Base-by-base conservation (phyloP, 2,113 vertebrate species). In the Copsychus sechellarum region DNA sequence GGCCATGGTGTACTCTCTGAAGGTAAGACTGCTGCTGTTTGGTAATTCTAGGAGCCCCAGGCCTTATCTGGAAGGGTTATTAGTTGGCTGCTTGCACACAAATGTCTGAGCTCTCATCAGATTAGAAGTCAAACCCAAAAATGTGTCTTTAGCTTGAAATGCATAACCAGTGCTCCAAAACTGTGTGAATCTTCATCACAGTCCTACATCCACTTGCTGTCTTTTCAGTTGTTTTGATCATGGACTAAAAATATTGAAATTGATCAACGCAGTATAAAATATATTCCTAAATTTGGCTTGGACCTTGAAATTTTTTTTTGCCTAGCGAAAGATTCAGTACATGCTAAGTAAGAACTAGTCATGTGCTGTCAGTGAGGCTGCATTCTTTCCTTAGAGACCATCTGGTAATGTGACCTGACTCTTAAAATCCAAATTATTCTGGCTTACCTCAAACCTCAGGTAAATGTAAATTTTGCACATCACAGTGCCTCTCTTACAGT, bases 21-120 rank as follows among this genome's bases (percentile, higher is more conserved):
- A 48, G 69, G 86, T 84, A 95, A 96, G 72, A 38, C 90, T 81
- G 6, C 82, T 84, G 12, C 90, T 70, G 2, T 42, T 69, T 45
- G 78, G 95, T 97, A 97, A 97, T 50, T 86, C 93, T 90, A 97
- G 94, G 88, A 95, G 92, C 88, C 65, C 11, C 7, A 83, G 72
- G 51, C 82, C 88, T 96, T 94, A 95, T 94, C 93, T 96, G 90
- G 96, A 51, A 84, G 79, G 36, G 90, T 94, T 93, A 56, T 18
- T 90, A 21, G 90, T 92, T 94, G 92, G 88, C 88, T 66, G 9
- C 92, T 80, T 86, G 60, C 82, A 50, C 76, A 78, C 64, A 66
- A 48, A 67, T 60, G 86, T 67, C 81, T 67, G 85, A 93, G 94
- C 56, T 66, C 31, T 71, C 0, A 5, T 81, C 50, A 19, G 88